Percentiles rank a stretch among this genome's conserved stretches.
Evolutionary conservation across 2,797 vertebrate genomes (phyloP).

Genomic region (Babyrousa celebensis): DNA sequence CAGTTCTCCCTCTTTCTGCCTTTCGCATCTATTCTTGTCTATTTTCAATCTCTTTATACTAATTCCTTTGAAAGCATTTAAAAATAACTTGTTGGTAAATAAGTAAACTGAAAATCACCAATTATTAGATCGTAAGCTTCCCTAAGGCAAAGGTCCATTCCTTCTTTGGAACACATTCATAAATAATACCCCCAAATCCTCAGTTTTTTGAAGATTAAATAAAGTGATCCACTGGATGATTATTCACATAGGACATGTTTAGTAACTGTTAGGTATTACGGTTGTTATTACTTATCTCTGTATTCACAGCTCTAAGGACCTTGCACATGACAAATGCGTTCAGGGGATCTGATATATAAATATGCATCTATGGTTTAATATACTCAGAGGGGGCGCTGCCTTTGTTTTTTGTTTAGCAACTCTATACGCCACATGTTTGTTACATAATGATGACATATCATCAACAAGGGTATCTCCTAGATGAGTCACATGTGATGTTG

Average conservation of each 20-base stretch:
- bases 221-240: background rate
- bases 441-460: conserved; percentile 66
- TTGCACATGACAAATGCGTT: background rate
- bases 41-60: background rate
- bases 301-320: background rate
- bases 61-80: conserved; percentile 35
- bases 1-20: background rate
- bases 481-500: conserved; percentile 73
- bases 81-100: background rate
- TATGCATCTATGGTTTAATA: background rate
- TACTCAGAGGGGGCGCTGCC: background rate
- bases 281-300: background rate
- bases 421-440: background rate
- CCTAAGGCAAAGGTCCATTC: background rate
- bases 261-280: background rate
- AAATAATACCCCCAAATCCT: background rate
- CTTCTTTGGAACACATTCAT: background rate
- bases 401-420: conserved; percentile 2
- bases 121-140: background rate
- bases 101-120: background rate
- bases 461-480: conserved; percentile 70
- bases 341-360: background rate
- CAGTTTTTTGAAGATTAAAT: background rate
- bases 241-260: background rate
- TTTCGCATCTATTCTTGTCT: background rate